Evolutionary conservation across 2,888 invertebrate genomes (phyloP).

Genomic region (Balanococcus diminutus): DNA sequence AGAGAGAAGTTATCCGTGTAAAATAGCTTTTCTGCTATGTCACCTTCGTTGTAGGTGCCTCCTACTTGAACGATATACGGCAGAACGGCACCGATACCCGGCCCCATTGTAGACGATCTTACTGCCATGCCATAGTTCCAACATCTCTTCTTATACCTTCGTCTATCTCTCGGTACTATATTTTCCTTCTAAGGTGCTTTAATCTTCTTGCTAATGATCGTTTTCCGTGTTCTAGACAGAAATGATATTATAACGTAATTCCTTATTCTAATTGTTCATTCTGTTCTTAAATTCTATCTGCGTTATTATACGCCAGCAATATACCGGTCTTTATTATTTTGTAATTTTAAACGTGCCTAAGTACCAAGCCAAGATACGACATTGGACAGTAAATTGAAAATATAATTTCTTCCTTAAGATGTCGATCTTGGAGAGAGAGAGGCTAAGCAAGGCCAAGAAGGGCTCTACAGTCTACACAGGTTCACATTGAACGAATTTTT

Average conservation of each 20-base stretch:
- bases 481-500: conserved; percentile 20
- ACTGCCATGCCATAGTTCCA: too few species aligned
- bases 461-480: background rate
- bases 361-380: background rate
- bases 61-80: conserved; percentile 40
- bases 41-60: conserved; percentile 50
- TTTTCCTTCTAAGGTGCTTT: conserved; percentile 34
- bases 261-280: conserved; percentile 38
- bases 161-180: background rate
- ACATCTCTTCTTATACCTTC: background rate
- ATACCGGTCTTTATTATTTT: conserved; percentile 31
- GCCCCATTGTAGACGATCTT: too few species aligned
- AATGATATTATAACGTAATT: conserved; percentile 37
- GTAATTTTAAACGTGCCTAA: conserved; percentile 23
- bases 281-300: background rate
- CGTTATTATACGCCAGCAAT: background rate
- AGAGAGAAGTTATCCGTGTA: conserved; percentile 46
- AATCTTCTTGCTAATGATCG: conserved; percentile 52
- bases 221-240: conserved; percentile 48
- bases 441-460: too few species aligned
- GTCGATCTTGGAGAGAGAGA: background rate
- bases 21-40: conserved; percentile 53
- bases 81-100: background rate
- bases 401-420: conserved; percentile 6
- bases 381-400: conserved; percentile 31